Percentiles rank a stretch among this genome's conserved stretches.
These are phyloP conservation scores for Netelia fuscicornis DNA, from an alignment of 2,888 invertebrate species.

Conservation along the genomic window DNA sequence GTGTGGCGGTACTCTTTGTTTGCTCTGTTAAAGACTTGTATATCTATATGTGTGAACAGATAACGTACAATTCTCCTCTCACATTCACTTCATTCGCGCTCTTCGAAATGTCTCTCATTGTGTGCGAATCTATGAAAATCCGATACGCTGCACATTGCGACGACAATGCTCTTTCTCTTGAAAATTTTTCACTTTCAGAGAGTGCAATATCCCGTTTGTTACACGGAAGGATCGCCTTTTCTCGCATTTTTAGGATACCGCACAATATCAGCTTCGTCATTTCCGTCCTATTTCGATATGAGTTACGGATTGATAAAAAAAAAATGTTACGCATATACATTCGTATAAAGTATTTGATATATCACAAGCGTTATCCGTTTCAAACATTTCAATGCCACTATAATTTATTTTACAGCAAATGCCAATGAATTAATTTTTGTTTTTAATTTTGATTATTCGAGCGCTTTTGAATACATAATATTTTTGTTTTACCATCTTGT, in stretches of 20 bases:
- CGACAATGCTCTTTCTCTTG: slow-evolving; percentile 5
- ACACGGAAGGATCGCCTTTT: slow-evolving; percentile 32
- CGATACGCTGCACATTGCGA: background rate
- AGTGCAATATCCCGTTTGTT: slow-evolving; percentile 37
- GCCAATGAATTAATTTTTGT: too few relatives aligned
- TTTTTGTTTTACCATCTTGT: too few relatives aligned
- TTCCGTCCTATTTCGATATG: slow-evolving; percentile 51
- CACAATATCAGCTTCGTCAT: slow-evolving; percentile 56
- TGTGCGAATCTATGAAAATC: slow-evolving; percentile 37
- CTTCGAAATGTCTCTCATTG: slow-evolving; percentile 19
- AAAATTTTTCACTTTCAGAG: background rate
- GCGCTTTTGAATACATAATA: too few relatives aligned
- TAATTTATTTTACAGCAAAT: too few relatives aligned
- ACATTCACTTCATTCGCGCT: slow-evolving; percentile 10
- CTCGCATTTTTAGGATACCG: slow-evolving; percentile 57
- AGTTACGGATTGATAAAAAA: background rate
- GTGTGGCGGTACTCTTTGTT: slow-evolving; percentile 53
- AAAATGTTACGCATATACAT: background rate
- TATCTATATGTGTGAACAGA: background rate
- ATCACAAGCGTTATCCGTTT: background rate
- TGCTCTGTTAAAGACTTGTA: slow-evolving; percentile 1
- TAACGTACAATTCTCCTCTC: background rate
- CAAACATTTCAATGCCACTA: too few relatives aligned
- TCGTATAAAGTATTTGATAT: background rate
- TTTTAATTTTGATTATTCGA: too few relatives aligned